Evolutionary conservation across 53 echinoderm and acorn worm genomes (phyloP).

Genomic region (Holothuria scabra): DNA sequence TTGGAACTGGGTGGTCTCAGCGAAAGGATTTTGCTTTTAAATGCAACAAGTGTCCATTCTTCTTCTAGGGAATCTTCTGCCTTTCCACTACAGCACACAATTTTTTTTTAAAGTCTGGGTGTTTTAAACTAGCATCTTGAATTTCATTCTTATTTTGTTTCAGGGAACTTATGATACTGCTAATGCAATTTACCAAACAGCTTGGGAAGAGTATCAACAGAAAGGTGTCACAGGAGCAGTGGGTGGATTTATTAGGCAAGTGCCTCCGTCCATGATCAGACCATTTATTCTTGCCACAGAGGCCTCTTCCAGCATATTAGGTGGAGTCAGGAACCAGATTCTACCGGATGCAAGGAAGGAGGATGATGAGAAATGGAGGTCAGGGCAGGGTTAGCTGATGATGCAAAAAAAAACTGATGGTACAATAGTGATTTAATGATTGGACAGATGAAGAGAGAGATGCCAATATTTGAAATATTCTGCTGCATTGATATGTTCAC

Average conservation of each 20-base stretch:
- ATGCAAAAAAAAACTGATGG: not conserved
- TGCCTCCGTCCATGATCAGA: slow-evolving; percentile 94
- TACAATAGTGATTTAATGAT: too few species aligned
- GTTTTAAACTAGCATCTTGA: not conserved
- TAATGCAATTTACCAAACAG: slow-evolving; percentile 82
- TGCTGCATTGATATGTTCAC: too few species aligned
- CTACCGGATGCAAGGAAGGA: slow-evolving; percentile 95
- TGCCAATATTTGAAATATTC: too few species aligned
- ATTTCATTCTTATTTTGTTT: slow-evolving; percentile 1
- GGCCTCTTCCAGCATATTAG: slow-evolving; percentile 95
- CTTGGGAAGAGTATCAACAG: slow-evolving; percentile 90
- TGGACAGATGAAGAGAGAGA: too few species aligned
- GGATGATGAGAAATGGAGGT: slow-evolving; percentile 93
- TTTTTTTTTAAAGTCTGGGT: too few species aligned
- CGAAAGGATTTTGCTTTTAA: too few species aligned
- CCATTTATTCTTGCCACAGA: slow-evolving; percentile 96
- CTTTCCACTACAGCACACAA: too few species aligned
- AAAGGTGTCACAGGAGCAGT: slow-evolving; percentile 98
- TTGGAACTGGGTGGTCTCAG: too few species aligned
- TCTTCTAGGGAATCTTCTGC: too few species aligned
- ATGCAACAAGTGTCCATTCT: too few species aligned
- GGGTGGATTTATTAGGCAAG: slow-evolving; percentile 93
- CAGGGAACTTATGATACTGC: slow-evolving; percentile 95
- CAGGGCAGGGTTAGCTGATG: slow-evolving; percentile 26
- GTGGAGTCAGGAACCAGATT: slow-evolving; percentile 96